Evolutionary conservation across 2,113 vertebrate species (phyloP).

Genomic region (Cololabis saira): DNA sequence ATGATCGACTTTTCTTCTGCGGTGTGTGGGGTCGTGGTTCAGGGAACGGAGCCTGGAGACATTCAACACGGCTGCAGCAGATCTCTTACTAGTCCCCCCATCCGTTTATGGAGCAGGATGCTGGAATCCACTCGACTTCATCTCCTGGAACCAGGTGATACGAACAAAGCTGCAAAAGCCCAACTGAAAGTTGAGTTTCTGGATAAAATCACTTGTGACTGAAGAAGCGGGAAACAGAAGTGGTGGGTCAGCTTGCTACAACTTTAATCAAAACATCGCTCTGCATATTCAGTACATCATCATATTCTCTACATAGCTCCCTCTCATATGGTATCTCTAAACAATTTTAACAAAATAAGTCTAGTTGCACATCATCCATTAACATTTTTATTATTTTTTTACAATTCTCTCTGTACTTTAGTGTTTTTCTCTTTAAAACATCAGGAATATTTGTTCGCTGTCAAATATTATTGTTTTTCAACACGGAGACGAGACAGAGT

Average conservation of each 20-base stretch:
- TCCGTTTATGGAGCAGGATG: too few species aligned
- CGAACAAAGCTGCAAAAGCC: too few species aligned
- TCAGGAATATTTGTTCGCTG: conserved; percentile 76
- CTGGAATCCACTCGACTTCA: too few species aligned
- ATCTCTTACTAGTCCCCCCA: too few species aligned
- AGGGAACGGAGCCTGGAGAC: too few species aligned
- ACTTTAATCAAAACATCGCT: conserved; percentile 78
- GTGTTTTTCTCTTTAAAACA: conserved; percentile 78
- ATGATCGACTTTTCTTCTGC: too few species aligned
- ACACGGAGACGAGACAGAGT: conserved; percentile 71
- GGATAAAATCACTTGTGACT: too few species aligned
- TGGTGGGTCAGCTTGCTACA: conserved; percentile 81
- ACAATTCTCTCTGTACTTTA: conserved; percentile 69
- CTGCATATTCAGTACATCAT: conserved; percentile 60
- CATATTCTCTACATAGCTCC: conserved; percentile 53
- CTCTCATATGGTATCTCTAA: conserved; percentile 63
- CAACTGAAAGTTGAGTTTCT: too few species aligned
- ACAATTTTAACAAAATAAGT: conserved; percentile 78
- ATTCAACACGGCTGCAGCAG: too few species aligned
- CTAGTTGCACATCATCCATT: conserved; percentile 72
- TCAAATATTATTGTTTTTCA: conserved; percentile 48
- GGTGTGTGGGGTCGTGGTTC: too few species aligned
- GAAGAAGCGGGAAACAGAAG: conserved; percentile 19
- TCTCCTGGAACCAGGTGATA: too few species aligned
- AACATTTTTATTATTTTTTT: conserved; percentile 38